Evolutionary conservation across 2,888 invertebrate genomes (phyloP).

Genomic region (Mimas tiliae): DNA sequence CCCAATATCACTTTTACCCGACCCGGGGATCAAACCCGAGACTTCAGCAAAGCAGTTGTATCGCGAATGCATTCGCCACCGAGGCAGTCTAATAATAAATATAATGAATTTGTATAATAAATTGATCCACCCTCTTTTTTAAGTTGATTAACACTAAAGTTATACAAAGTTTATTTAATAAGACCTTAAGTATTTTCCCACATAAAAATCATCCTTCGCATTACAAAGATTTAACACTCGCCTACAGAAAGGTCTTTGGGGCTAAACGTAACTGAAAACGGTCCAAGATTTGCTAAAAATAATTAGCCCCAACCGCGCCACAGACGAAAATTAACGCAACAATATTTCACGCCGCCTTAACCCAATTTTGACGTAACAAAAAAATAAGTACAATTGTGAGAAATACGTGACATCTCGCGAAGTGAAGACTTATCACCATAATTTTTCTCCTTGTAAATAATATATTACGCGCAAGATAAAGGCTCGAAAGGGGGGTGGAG

Average conservation of each 20-base stretch:
- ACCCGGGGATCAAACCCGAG: too few species aligned
- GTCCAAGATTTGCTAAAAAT: neutral
- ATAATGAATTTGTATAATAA: too few species aligned
- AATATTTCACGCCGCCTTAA: conserved; percentile 28
- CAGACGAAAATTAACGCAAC: conserved; percentile 23
- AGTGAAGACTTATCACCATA: conserved; percentile 54
- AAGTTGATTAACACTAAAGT: too few species aligned
- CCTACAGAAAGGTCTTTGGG: neutral
- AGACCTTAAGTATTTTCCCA: neutral
- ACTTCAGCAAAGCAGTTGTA: too few species aligned
- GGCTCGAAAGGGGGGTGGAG: conserved; percentile 40
- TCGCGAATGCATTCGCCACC: too few species aligned
- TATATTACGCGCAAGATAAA: conserved; percentile 61
- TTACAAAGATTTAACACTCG: neutral
- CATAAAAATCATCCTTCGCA: neutral
- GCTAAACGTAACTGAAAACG: neutral
- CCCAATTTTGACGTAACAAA: conserved; percentile 32
- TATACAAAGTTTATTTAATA: neutral
- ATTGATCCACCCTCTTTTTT: too few species aligned
- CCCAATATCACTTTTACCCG: too few species aligned
- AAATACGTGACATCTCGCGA: conserved; percentile 54
- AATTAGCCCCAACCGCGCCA: conserved; percentile 2
- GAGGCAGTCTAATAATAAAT: too few species aligned
- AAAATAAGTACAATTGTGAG: conserved; percentile 45
- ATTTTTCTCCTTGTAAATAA: conserved; percentile 62